Base-by-base conservation (phyloP, 2,888 invertebrate species). In the Ophion slaviceki region DNA sequence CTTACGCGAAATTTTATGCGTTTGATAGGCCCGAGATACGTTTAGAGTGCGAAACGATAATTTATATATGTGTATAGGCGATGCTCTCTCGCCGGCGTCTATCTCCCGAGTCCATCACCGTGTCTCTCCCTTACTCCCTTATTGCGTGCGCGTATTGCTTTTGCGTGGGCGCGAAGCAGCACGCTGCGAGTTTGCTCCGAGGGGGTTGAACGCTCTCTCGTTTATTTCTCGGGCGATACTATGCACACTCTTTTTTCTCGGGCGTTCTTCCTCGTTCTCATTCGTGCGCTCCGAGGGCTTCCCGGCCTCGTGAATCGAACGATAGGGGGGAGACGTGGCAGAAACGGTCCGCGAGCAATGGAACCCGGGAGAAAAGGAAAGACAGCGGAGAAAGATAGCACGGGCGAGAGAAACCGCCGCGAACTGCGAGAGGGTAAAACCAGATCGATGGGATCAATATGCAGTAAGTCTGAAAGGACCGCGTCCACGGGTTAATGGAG, bases 361-460 rank as follows among this genome's bases (percentile, higher is more conserved):
- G 87, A 84, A 86, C 82, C 82, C 86, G 85, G 70, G 86, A 86
- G 86, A 82, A 87, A 80, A 84, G 83, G 86, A 72, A 67, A 83
- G 84, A 80, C 72, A 61, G 80, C 80, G 82, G 80, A 74, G 75
- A 57, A 59, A 70, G 75, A 79, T 62, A 53, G 81, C 74, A 36
- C 66, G 45, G 8, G 74, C 75, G 75, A 76, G 68, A 80, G 78
- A 66, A 80, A 81, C 76, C 59, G 79, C 89, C 90, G 17, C 14
- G 17, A 53, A 89, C 88, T 40, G 47, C 76, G 88, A 89, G 90
- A 88, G 88, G 89, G 89, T 88, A 88, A 88, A 86, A 80, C 84
- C 88, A 90, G 93, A 93, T 93, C 92, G 92, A 93, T 92, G 93
- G 91, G 92, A 92, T 93, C 93, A 92, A 93, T 93, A 93, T 92